Base-by-base conservation (phyloP, 2,888 invertebrate species). In the Chouioia cunea region DNA sequence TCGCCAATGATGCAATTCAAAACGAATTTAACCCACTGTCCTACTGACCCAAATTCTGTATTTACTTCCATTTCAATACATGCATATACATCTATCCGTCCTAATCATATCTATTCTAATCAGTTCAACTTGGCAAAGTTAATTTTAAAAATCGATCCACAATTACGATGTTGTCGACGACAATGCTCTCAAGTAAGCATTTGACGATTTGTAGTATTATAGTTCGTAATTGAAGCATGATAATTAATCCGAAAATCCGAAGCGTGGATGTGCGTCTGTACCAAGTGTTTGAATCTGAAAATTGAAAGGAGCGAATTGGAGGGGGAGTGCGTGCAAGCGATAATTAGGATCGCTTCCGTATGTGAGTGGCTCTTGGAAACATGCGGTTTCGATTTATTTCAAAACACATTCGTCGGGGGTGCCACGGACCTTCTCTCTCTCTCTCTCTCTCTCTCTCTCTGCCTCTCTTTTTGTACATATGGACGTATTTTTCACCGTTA, bases 351-450 rank as follows among this genome's bases (percentile, higher is more conserved):
- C 36, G 60, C 69, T 59, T 71, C 52, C 48, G 27, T 59, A 50
- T 27, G 60, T 60, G 70, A 65, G 72, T 64, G 68, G 56, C 69
- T 62, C 58, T 67, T 54, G 10, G 62, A 52, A 59, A 72, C 75
- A 73, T 72, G 47, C 70, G 76, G 67, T 70, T 74, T 70, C 70
- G 62, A 75, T 75, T 73, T 71, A 65, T 58, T 63, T 57, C 46
- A 46, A 53, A 63, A 58, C 48, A 10, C 20, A 27, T 14, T 36
- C 27, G 48, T 36, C 58, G 50, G 62, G 54, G 54, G 54, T 18
- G 66, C 22, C 46, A 27, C 44, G 52, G 48, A n/a, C 23, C 12
- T 36, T 36, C 36, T 36, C 36, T 36, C 36, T 3, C 36, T 36
- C 15, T n/a, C n/a, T n/a, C n/a, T n/a, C n/a, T n/a, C n/a, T n/a